A percentile compares a stretch with the other conserved stretches of the same genome.
Evolutionary conservation across 1,140 invertebrate species (phyloP).

Genomic region (Leptinotarsa texana): DNA sequence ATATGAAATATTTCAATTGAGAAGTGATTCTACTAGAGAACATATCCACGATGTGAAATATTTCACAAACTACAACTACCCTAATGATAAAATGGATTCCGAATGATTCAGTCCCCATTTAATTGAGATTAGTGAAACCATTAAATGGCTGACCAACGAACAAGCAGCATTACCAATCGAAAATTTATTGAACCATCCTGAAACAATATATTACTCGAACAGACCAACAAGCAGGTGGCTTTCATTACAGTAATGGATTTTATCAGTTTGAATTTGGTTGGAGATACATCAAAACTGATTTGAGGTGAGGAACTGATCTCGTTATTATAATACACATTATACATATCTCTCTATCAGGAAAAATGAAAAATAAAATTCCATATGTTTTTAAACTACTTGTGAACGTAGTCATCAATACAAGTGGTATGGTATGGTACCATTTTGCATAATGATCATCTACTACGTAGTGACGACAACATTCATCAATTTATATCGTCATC

Average conservation of each 20-base stretch:
- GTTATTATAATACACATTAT: too few species aligned
- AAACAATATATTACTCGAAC: neutral
- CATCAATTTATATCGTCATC: too few species aligned
- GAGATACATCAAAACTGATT: neutral
- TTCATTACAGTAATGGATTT: neutral
- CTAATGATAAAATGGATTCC: neutral
- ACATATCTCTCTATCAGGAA: too few species aligned
- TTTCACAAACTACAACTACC: neutral
- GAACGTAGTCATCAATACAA: too few species aligned
- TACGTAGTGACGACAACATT: too few species aligned
- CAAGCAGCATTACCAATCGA: neutral
- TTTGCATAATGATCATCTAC: too few species aligned
- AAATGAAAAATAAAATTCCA: too few species aligned
- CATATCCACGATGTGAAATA: too few species aligned
- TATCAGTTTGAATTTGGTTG: neutral
- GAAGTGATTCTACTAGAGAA: too few species aligned
- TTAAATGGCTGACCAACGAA: constrained; percentile 3
- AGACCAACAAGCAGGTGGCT: neutral
- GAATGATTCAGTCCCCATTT: neutral
- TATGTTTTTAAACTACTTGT: too few species aligned
- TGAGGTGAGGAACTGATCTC: too few species aligned
- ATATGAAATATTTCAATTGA: neutral
- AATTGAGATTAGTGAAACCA: constrained; percentile 1
- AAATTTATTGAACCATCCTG: neutral
- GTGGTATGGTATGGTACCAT: too few species aligned